phyloP scores from a whole-genome alignment of 2,888 invertebrate genomes.

The Leucophenga maculata region DNA sequence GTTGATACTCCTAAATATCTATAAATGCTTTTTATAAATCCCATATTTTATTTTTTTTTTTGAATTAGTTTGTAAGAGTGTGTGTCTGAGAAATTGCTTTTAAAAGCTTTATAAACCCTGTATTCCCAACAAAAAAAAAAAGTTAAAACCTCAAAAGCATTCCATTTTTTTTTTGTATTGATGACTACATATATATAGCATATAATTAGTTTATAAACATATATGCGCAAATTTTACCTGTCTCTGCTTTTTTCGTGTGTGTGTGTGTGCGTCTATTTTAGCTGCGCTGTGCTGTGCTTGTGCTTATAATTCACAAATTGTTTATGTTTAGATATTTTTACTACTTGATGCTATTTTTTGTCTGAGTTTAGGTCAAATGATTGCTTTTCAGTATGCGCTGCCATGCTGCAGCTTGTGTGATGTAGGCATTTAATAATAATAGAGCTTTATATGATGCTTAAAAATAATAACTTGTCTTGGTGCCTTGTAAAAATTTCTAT shows the following conservation, averaged over 20 bases:
- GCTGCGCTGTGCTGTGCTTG: neutral
- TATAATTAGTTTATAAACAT: neutral
- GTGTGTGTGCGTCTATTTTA: neutral
- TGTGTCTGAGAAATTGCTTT: constrained; percentile 9
- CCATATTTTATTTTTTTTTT: neutral
- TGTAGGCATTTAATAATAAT: neutral
- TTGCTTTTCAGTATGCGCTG: neutral
- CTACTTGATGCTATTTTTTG: neutral
- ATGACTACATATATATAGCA: constrained; percentile 4
- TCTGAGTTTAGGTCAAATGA: neutral
- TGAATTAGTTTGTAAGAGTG: constrained; percentile 50
- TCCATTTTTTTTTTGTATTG: neutral
- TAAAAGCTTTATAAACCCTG: constrained; percentile 10
- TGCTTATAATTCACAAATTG: neutral
- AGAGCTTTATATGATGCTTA: too few relatives aligned
- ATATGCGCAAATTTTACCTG: neutral
- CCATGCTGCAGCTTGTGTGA: neutral
- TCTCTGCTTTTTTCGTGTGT: neutral
- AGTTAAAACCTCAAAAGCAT: neutral
- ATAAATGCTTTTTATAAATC: constrained; percentile 12
- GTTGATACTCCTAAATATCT: constrained; percentile 57
- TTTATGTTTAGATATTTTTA: neutral
- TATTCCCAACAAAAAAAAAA: too few relatives aligned
- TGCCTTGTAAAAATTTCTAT: too few relatives aligned
- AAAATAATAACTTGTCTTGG: too few relatives aligned